Base-by-base conservation (phyloP, 2,888 invertebrate genomes). In the Thyatira batis region DNA sequence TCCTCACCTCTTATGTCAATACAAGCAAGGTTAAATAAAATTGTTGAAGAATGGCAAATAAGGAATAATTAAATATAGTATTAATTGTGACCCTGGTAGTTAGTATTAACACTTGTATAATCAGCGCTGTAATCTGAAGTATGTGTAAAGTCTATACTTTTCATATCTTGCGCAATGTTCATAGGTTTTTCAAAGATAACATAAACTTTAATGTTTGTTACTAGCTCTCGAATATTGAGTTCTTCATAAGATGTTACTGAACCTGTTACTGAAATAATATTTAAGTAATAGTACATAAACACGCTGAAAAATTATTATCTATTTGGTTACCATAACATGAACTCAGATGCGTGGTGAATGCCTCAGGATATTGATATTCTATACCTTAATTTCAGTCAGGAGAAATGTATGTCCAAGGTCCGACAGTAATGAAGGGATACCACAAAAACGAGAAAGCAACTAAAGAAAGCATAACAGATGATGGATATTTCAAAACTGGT, bases 401-500 rank as follows among this genome's bases (percentile, higher is more conserved):
- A 1, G 97, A 97, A 83, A 71, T 97, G 49, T 94, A 94, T 60
- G 85, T 96, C 0, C 93, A 94, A 55, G 95, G 96, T 0, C 96
- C 96, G 0, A 95, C 95, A 70, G 89, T 97, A 0, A 97, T 97
- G 96, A 89, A 80, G 52, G 88, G 85, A 0, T 92, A 92, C 56
- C 92, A 94, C 61, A 95, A 96, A 65, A 96, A 96, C 69, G 93
- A 94, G 1, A 87, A 95, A 74, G 96, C 96, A 0, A 97, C 96
- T 0, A 85, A 91, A 45, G 93, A 95, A 0, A 93, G 93, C 9
- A 46, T 92, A 21, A 94, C 97, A 54, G 92, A 93, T 17, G 94
- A 95, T 46, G 96, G 95, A 0, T 98, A 96, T 95, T 91, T 97
- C 53, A 94, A 94, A 71, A 95, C 95, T 5, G 96, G 96, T 6